Evolutionary conservation across 1,140 invertebrate genomes (phyloP), one percentile per base, ranked within the genome.

Genomic region (Oedothorax gibbosus): DNA sequence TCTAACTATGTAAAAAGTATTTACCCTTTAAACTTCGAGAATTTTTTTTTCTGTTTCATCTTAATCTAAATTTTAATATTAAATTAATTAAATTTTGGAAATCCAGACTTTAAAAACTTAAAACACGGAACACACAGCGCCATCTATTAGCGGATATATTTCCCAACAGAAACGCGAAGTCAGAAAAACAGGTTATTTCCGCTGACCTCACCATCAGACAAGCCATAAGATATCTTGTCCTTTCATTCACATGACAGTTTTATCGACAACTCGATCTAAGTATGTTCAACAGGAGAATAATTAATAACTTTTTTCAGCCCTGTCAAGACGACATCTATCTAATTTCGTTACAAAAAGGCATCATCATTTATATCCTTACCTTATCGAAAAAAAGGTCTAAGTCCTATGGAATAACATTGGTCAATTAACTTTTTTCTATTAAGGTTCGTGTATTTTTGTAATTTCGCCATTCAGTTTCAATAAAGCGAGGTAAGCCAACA

Each of bases 241-340:
- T 57, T 75, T 75, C 54, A 35, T 11, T 14, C 56, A 75, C 72
- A 75, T 75, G 72, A 75, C 72, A 75, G 72, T 75, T 75, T 60
- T 75, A 75, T 75, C 72, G 72, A 75, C 35, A 56, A 56, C 51
- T 75, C 51, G 72, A 75, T 75, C 72, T 75, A 18, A 7, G n/a
- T 18, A 75, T 35, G 53, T 75, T 57, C 72, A 57, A 56, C 72
- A 75, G 72, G 18, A 75, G 72, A 75, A 75, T 75, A 75, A 75
- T 75, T 75, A 75, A 75, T 75, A 57, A 75, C 20, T 20, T 35
- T 21, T 21, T 11, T 8, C 7, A 51, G 35, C 35, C 53, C 20
- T 57, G 57, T 57, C 56, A 75, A 20, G 72, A 14, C 54, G 53
- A 35, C 72, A 75, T 75, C 20, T 56, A 75, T 75, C 72, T 20